Evolutionary conservation across 1,140 invertebrate genomes (phyloP), one percentile per base, ranked within the genome.

Genomic region (Vollenhovia emeryi): DNA sequence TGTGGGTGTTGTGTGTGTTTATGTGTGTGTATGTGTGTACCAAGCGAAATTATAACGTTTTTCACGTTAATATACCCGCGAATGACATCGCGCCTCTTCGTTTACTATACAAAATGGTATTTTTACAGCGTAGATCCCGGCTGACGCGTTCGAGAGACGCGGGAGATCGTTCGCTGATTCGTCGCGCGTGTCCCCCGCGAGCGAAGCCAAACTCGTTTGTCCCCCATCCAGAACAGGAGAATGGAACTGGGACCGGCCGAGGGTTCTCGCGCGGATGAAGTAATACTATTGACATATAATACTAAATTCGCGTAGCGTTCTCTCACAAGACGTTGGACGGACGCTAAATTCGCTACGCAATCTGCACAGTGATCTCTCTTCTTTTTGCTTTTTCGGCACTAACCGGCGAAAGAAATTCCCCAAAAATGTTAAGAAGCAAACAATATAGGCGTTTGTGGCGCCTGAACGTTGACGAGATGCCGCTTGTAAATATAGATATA

Each of bases 31-130:
- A n/a, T n/a, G n/a, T n/a, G n/a, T n/a, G 93, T 93, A 92, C 90
- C 90, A 92, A 93, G 92, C 88, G 82, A 90, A 91, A 74, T 91
- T 91, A 93, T 8, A 40, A 91, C 92, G 92, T 92, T 92, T 91
- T 48, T 87, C 11, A 43, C 21, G 59, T 71, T 84, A 40, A 64
- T 64, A 27, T 15, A 87, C 36, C 57, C 84, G 87, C 86, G 85
- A 90, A 90, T 83, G 57, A 66, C 80, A 80, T 88, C 52, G 74
- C 60, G 48, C 15, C 33, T 68, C 79, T 68, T 9, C 66, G 59
- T 85, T 83, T 89, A 76, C 9, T 87, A 80, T 68, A 89, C 30
- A 84, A 86, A 86, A 59, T 85, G 30, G 18, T 87, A 87, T 84
- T 52, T 64, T 24, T 89, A 86, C 45, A 89, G 11, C 40, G 36